Evolutionary conservation across 2,797 vertebrate genomes (phyloP), one percentile per base, ranked within the genome.

Genomic region (Rousettus madagascariensis): DNA sequence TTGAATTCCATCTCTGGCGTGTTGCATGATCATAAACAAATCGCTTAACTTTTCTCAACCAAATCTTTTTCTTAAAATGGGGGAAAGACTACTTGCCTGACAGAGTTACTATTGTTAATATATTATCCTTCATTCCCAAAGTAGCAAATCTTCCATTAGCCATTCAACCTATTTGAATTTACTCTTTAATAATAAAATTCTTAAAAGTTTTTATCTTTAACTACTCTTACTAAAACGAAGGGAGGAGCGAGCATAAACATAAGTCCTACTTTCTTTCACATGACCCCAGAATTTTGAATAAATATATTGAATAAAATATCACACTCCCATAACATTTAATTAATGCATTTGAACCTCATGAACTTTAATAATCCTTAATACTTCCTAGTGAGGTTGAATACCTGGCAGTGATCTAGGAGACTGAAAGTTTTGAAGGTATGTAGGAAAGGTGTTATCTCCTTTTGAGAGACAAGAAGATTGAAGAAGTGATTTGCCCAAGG

Each of bases 331-430:
- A 30, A 75, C 6, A 86, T 82, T 86, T 88, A 24, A 63, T 77
- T 71, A 10, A 71, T 71, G 4, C 57, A 4, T 85, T 96, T 91
- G 61, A 91, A 86, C 53, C 43, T 41, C 20, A 11, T 59, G 24
- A 91, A 85, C 55, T 95, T 65, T 46, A 82, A 33, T 89, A 71
- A 71, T 89, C 36, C 43, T 41, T 55, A 71, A 61, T 91, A 72
- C 24, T 83, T 5, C 26, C 20, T 77, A 79, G 33, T 8, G 53
- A 75, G 36, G 17, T 61, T 69, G 51, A 84, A 53, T 36, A 88
- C 69, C 36, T 75, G 30, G 38, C 30, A 92, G 6, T 46, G 20
- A 92, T 75, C 41, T 33, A 22, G n/a, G 36, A 53, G 24, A 77
- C 33, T 77, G 17, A 86, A 86, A 61, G 13, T 68, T 94, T 72